Evolutionary conservation across 2,113 vertebrate genomes (phyloP), one percentile per base, ranked within the genome.

Genomic region (Malurus cyaneus): DNA sequence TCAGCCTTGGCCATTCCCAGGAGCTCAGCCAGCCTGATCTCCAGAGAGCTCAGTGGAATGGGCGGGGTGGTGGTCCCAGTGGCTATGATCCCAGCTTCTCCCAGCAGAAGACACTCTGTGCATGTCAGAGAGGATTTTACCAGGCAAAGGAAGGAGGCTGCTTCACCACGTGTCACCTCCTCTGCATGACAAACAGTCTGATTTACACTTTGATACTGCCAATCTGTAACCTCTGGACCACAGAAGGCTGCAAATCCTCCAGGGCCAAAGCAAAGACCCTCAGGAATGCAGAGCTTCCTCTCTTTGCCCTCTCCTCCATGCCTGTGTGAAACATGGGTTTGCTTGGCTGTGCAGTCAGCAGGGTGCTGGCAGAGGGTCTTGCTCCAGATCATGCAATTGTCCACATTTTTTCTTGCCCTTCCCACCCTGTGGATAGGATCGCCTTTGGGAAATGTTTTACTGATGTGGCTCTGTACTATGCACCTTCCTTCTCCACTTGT

Each of bases 21-120:
- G 64, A 80, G 46, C 28, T 34, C 4, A 9, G 39, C 18, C 6
- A 1, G 36, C 64, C 44, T 71, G 39, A 29, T 80, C 9, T 29
- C 0, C 34, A n/a, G 52, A 14, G 24, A 74, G 56, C 47, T 59
- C 26, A 49, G 66, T 7, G 4, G 25, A 29, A 44, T 39, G 67
- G 31, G 6, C 20, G 52, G 31, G 29, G 17, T 44, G 24, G 6
- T 52, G 18, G 60, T 70, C 42, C 65, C 86, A 39, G 76, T 0
- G 3, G 64, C 88, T 86, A 82, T 71, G 76, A 93, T 92, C 52
- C 80, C 83, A 85, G 50, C 46, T 83, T 89, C 77, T 85, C 82
- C 80, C 80, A 88, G 93, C 57, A 93, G 88, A 92, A 92, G 61
- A 93, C 82, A 64, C 52, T 87, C 61, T 83, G 60, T 86, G 80